Evolutionary conservation across 2,888 invertebrate genomes (phyloP), one percentile per base, ranked within the genome.

Genomic region (Drosophila kanekoi): DNA sequence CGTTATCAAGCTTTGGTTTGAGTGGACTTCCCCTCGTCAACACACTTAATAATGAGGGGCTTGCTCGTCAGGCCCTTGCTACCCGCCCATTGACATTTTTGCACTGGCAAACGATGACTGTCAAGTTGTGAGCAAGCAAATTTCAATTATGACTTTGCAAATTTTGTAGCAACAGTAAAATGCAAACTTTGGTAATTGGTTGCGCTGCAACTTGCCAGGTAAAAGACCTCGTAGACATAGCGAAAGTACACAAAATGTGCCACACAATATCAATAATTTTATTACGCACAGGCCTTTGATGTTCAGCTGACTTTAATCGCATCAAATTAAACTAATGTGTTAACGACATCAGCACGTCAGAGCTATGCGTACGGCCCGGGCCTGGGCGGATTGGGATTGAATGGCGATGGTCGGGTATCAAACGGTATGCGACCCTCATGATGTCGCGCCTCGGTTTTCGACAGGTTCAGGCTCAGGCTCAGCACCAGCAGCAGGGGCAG

Each of bases 251-350:
- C 9, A 13, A 43, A 43, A 32, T 33, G 32, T 10, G 20, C 45
- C 37, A 45, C 28, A 61, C 63, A 73, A 74, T 59, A 52, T 40
- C 62, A 58, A 58, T 62, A 72, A 77, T 66, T 33, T 13, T 58
- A 72, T 72, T 61, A 37, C 14, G 18, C 32, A 16, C 16, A 3
- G 0, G 43, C 47, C 53, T 72, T 83, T 81, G 86, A 85, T 72
- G 66, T 72, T 44, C 60, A 63, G 70, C 63, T 85, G 58, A 56
- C 59, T 82, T 85, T 81, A 82, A 81, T 81, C 59, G 45, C 60
- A 87, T 85, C 48, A 79, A 72, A 67, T 87, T 60, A 58, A 47
- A 72, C 60, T 58, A 78, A 81, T 79, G 71, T 81, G 74, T 71
- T 87, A 79, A 85, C 69, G 60, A 49, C 69, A 75, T 72, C 72